These are phyloP conservation scores for Caenorhabditis sp. DNA, from an alignment of 2,888 invertebrate genomes.

Conservation along the genomic window DNA sequence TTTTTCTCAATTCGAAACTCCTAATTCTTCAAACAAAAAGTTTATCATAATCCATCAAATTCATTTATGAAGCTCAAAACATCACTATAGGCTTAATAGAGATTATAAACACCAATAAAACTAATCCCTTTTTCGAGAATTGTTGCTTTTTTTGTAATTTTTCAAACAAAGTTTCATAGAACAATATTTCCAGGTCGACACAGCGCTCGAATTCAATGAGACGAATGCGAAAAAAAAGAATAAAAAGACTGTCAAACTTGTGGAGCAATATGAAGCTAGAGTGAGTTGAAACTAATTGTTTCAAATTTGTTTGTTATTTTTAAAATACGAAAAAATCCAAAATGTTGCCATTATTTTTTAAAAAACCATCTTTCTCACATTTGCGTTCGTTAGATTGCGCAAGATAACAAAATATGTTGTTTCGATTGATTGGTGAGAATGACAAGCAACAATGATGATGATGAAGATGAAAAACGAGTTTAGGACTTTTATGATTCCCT, in stretches of 20 bases:
- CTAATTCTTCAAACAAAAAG: too few species aligned
- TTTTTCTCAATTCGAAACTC: too few species aligned
- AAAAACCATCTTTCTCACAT: not conserved
- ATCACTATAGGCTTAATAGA: not conserved
- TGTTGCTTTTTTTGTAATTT: slow-evolving; percentile 6
- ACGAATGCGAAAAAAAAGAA: slow-evolving; percentile 37
- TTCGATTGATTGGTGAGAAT: not conserved
- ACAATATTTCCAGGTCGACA: slow-evolving; percentile 26
- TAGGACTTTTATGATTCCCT: not conserved
- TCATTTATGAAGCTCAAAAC: too few species aligned
- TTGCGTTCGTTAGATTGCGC: not conserved
- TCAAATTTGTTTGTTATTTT: not conserved
- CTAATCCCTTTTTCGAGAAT: slow-evolving; percentile 8
- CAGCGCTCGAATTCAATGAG: slow-evolving; percentile 38
- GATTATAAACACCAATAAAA: not conserved
- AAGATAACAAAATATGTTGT: not conserved
- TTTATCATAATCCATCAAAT: too few species aligned
- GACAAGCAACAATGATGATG: too few species aligned
- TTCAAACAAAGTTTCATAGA: too few species aligned
- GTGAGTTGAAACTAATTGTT: slow-evolving; percentile 14
- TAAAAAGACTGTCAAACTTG: slow-evolving; percentile 26
- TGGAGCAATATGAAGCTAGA: slow-evolving; percentile 34
- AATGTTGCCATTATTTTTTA: not conserved
- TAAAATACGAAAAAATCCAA: too few species aligned
- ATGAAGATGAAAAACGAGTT: not conserved